Base-by-base conservation (phyloP, 2,113 vertebrate genomes). In the Neolamprologus devosi region DNA sequence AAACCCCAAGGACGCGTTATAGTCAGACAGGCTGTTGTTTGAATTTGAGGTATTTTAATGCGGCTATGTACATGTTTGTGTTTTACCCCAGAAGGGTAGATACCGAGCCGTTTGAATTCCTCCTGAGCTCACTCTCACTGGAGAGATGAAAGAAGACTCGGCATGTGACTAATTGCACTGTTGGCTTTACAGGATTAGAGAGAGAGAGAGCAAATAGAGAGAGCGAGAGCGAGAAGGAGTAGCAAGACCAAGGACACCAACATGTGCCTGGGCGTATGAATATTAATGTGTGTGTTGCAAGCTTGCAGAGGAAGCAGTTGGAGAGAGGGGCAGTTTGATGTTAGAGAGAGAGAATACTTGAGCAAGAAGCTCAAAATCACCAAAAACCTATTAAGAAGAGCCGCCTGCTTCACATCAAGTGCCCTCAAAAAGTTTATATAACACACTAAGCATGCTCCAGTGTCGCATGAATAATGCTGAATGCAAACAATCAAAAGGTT, bases 81-180 rank as follows among this genome's bases (percentile, higher is more conserved):
- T 80, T 82, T 81, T 47, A 80, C 68, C 82, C 11, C 19, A 37
- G 70, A 78, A 85, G 47, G 54, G 82, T 45, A 82, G 80, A 89
- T 82, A 81, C 79, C 17, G 60, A 92, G 85, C 47, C 60, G 21
- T 92, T 70, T 89, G 83, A 89, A 92, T 92, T 90, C 84, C 86
- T 87, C 53, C 86, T 83, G 84, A 83, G 85, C 82, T 81, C 11
- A 14, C 70, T 84, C 78, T 88, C 47, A 57, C 83, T 81, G 73
- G 63, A 85, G 75, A 90, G 89, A 94, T 94, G 90, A 94, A 94
- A 94, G 93, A 91, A 88, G 88, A 91, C 82, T 65, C 49, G 16
- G 86, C 88, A 93, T 94, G 91, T 91, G 90, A 92, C 91, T 92
- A 93, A 95, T 89, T 91, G 84, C 88, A 84, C 86, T 91, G 87